Evolutionary conservation across 2,797 vertebrate genomes (phyloP), one percentile per base, ranked within the genome.

Genomic region (Eulemur mongoz): DNA sequence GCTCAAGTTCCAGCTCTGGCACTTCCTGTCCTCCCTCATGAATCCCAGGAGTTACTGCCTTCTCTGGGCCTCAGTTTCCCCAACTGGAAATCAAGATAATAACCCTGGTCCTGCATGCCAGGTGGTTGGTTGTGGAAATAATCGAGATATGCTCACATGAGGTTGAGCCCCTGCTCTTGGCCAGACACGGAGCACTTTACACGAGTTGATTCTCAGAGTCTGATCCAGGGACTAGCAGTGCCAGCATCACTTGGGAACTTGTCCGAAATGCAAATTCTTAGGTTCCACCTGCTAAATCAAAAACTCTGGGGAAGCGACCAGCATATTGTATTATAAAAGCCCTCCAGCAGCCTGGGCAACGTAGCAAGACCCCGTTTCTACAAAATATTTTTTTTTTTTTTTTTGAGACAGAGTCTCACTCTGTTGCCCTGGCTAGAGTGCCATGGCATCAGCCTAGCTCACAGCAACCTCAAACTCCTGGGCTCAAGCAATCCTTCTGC

Each of bases 1-100:
- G 9, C n/a, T 48, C 70, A 9, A 35, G 72, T 22, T 15, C 45
- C 54, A 84, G 7, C 45, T 78, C 59, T 52, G 48, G 30, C 65
- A 23, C 8, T 22, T 78, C 52, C 32, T 8, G 5, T 50, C 70
- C 40, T 50, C 13, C 13, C 30, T 91, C 25, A 40, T 0, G 7
- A 40, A 8, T 9, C 50, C 48, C 15, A 15, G 59, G 2, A 35
- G 18, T 54, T 63, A 38, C 75, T 59, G 59, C 14, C 73, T 79
- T 89, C 89, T 87, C 50, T 59, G 69, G 50, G 50, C 14, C 63
- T 94, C 88, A 54, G 76, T 96, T 96, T 94, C 45, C n/a, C 84
- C 40, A 70, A 12, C 15, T 67, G 18, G 12, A 88, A 91, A 95
- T 70, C 4, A 61, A 73, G 52, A 43, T 40, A 23, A 73, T 45